Percentiles rank a stretch among this genome's conserved stretches.
phyloP scores from a whole-genome alignment of 2,888 invertebrate genomes.

The Bruchidius siliquastri region DNA sequence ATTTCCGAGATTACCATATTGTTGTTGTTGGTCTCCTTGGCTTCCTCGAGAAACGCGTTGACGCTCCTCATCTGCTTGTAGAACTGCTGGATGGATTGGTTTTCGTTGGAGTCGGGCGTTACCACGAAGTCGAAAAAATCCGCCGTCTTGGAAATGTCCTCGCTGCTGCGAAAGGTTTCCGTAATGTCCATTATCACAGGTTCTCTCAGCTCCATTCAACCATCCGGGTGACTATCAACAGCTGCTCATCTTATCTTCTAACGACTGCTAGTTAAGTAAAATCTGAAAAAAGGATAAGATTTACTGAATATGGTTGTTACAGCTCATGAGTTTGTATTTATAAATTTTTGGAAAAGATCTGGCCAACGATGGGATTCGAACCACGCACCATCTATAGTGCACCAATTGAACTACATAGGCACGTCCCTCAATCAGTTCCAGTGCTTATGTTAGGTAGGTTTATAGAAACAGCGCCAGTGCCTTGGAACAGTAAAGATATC shows the following conservation, averaged over 20 bases:
- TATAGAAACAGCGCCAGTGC: no score
- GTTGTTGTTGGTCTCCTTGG: slow-evolving; percentile 54
- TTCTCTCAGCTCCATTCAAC: slow-evolving; percentile 36
- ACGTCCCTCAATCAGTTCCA: no score
- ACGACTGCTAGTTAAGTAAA: no score
- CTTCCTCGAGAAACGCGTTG: slow-evolving; percentile 62
- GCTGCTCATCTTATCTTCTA: neutral
- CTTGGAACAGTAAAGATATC: no score
- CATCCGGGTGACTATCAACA: neutral
- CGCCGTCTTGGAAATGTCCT: slow-evolving; percentile 68
- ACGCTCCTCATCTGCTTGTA: slow-evolving; percentile 65
- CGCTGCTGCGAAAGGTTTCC: slow-evolving; percentile 66
- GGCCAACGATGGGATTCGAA: no score
- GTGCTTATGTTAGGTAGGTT: no score
- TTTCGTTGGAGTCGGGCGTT: slow-evolving; percentile 68
- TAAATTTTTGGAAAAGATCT: no score
- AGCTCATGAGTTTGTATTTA: no score
- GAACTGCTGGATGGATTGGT: slow-evolving; percentile 56
- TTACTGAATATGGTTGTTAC: no score
- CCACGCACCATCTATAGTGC: no score
- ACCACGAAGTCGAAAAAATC: slow-evolving; percentile 88
- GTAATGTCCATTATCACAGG: slow-evolving; percentile 76
- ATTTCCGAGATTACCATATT: slow-evolving; percentile 38
- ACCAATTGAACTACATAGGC: no score
- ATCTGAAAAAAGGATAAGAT: no score